Evolutionary conservation across 2,113 vertebrate genomes (phyloP).

Genomic region (Xenopus tropicalis): UCB_Xtro_10.0 CM004447.2:124758001-124758500

Average conservation of each 20-base stretch:
- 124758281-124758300: constrained; percentile 79
- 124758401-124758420: background rate
- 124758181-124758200: constrained; percentile 62
- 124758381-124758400: background rate
- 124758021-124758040: background rate
- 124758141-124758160: constrained; percentile 27
- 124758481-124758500: too few relatives aligned
- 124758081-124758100: background rate
- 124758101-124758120: background rate
- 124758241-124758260: constrained; percentile 75
- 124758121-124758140: background rate
- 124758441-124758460: too few relatives aligned
- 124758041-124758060: background rate
- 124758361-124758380: background rate
- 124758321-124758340: constrained; percentile 69
- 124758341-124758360: constrained; percentile 4
- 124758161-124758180: constrained; percentile 39
- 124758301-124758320: constrained; percentile 68
- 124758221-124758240: constrained; percentile 72
- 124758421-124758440: background rate
- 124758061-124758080: background rate
- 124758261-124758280: constrained; percentile 75
- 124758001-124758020: too few relatives aligned
- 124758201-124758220: constrained; percentile 60
- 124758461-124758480: too few relatives aligned